Evolutionary conservation across 1,140 invertebrate genomes (phyloP), one percentile per base, ranked within the genome.

Genomic region (Thereuonema tuberculata): DNA sequence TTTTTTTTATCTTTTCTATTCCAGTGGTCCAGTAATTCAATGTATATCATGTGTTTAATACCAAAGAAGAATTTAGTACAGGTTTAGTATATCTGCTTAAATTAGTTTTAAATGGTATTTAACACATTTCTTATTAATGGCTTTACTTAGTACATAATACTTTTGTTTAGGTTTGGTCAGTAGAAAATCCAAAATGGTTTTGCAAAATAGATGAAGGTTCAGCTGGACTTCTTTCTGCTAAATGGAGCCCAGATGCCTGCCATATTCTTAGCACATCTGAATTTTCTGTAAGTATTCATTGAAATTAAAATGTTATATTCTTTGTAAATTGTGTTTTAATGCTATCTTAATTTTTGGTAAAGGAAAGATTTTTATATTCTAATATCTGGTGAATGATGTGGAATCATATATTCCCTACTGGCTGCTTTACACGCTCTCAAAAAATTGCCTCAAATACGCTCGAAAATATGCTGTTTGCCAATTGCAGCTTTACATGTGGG

Each of bases 181-280:
- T 77, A 37, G 72, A 74, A 59, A 68, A 76, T 58, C 72, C 74
- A 17, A 73, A 74, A 20, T 78, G 76, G 76, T 70, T 70, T 28
- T 77, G 76, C 65, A 76, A 75, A 61, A 72, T 78, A 58, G 74
- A 78, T 54, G 76, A 77, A 63, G 76, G 76, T 2, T 73, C 75
- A 23, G 71, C 73, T 29, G 76, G 76, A 31, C 60, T 78, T 9
- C 64, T 68, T 56, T 67, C 62, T 48, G 70, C 67, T 15, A 58
- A 64, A 20, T 78, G 76, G 76, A 71, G 72, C 62, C 76, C 76
- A 20, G 75, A 77, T 65, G 70, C 73, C 26, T 59, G 76, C 31
- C 75, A 77, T 63, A 69, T 78, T 15, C 64, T 78, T 3, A 76
- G 76, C 2, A 77, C 75, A 23, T 70, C 74, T 21, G 73, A 76